Conservation (phyloP, 2,113 vertebrate genomes). For the Corydoras maculifer region DNA sequence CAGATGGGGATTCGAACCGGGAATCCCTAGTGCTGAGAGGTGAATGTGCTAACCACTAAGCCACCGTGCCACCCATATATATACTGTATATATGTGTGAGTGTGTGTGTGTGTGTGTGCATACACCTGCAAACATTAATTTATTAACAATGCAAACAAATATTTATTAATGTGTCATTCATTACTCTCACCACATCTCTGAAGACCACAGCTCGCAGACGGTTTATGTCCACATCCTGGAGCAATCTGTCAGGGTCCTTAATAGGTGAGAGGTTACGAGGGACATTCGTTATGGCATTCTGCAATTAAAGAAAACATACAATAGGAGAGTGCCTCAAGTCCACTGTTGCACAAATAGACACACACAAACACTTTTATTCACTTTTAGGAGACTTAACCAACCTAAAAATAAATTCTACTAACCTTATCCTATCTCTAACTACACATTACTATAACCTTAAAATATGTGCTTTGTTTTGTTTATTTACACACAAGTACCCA, state of each 20-base stretch:
- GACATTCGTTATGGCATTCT: conserved; percentile 75
- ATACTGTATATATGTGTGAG: no score
- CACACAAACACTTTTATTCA: not conserved
- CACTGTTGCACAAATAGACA: conserved; percentile 3
- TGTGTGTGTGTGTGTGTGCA: no score
- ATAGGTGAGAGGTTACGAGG: conserved; percentile 77
- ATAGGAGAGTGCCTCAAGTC: conserved; percentile 12
- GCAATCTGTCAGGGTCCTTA: conserved; percentile 94
- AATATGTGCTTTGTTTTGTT: no score
- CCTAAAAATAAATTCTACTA: not conserved
- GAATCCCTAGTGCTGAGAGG: no score
- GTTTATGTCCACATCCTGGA: conserved; percentile 98
- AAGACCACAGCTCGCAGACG: conserved; percentile 95
- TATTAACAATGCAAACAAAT: no score
- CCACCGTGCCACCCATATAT: no score
- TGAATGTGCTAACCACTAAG: no score
- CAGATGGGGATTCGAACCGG: no score
- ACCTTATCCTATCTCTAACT: no score
- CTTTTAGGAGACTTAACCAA: not conserved
- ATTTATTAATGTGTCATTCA: not conserved
- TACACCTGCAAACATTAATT: not conserved
- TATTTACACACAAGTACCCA: no score
- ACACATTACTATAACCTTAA: no score
- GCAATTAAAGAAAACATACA: conserved; percentile 30
- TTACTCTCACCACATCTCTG: conserved; percentile 87